These are phyloP conservation scores for Galaxias olidus DNA, from an alignment of 2,797 vertebrate species.

Conservation along the genomic window DNA sequence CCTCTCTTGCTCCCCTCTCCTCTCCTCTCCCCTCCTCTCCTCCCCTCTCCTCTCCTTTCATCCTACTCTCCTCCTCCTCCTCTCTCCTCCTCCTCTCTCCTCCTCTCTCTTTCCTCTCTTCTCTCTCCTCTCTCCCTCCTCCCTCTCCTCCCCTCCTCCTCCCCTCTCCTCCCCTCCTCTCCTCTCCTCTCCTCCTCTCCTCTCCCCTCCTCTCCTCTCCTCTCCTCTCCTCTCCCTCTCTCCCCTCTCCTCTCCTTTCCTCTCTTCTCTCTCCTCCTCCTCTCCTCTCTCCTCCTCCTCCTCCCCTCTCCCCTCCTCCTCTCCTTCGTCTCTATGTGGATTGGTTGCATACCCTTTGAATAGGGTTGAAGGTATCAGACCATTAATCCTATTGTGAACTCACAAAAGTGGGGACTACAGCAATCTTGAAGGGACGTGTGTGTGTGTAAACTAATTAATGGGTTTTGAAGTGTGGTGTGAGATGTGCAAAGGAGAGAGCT, in stretches of 20 bases:
- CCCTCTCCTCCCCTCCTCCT: conserved; percentile 10
- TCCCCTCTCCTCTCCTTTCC: background rate
- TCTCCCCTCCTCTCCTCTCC: background rate
- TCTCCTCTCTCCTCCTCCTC: conserved; percentile 19
- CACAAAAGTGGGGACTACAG: no score
- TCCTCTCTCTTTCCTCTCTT: background rate
- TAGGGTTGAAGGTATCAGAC: background rate
- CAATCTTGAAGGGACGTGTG: no score
- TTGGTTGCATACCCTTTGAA: conserved; percentile 67
- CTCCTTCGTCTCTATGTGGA: conserved; percentile 57
- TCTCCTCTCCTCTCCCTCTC: background rate
- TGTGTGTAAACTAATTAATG: no score
- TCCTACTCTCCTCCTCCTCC: background rate
- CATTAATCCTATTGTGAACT: no score
- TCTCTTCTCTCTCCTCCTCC: conserved; percentile 16
- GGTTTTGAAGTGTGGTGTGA: no score
- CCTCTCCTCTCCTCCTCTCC: background rate
- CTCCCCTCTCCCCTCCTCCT: background rate
- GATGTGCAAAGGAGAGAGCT: no score
- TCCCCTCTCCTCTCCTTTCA: conserved; percentile 7
- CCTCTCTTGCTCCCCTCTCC: conserved; percentile 15
- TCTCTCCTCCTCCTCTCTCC: conserved; percentile 31
- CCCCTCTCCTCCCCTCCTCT: conserved; percentile 23
- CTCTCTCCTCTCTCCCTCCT: background rate
- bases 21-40: conserved; percentile 20